Evolutionary conservation across 1,140 invertebrate species (phyloP).

Genomic region (Psilanteris sp.): DNA sequence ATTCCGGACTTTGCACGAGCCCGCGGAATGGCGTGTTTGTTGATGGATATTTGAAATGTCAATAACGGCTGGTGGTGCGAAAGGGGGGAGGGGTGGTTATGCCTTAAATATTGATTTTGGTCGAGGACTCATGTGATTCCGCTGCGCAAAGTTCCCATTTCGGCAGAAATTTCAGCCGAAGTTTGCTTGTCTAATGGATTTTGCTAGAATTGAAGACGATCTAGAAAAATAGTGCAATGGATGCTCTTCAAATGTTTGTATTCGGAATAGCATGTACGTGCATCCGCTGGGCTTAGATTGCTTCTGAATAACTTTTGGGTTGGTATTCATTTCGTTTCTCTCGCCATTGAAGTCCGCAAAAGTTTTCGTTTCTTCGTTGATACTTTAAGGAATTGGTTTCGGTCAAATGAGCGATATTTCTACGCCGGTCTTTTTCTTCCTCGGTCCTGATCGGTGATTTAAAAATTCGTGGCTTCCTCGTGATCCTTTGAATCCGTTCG

Average conservation of each 20-base stretch:
- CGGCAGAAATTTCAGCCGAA: not conserved
- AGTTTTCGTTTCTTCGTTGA: conserved; percentile 3
- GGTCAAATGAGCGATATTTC: conserved; percentile 8
- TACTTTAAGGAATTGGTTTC: conserved; percentile 11
- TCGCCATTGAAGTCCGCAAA: conserved; percentile 9
- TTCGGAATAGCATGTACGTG: conserved; percentile 1
- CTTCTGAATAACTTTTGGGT: conserved; percentile 1
- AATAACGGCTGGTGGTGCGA: conserved; percentile 49
- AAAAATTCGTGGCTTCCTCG: conserved; percentile 23
- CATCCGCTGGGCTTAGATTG: not conserved
- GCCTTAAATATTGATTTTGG: conserved; percentile 38
- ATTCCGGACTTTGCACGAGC: conserved; percentile 28
- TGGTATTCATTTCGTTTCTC: not conserved
- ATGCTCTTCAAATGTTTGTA: conserved; percentile 5
- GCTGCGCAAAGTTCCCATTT: conserved; percentile 11
- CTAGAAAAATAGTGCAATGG: conserved; percentile 13
- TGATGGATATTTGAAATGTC: conserved; percentile 44
- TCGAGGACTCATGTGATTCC: conserved; percentile 7
- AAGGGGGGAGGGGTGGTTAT: conserved; percentile 19
- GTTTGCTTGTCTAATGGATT: conserved; percentile 5
- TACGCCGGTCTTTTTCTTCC: conserved; percentile 10
- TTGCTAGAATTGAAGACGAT: conserved; percentile 3
- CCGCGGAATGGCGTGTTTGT: conserved; percentile 27
- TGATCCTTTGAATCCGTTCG: conserved; percentile 37
- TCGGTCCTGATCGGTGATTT: conserved; percentile 39